Conservation (phyloP, 1,140 invertebrate species). For the Drusus annulatus region DNA sequence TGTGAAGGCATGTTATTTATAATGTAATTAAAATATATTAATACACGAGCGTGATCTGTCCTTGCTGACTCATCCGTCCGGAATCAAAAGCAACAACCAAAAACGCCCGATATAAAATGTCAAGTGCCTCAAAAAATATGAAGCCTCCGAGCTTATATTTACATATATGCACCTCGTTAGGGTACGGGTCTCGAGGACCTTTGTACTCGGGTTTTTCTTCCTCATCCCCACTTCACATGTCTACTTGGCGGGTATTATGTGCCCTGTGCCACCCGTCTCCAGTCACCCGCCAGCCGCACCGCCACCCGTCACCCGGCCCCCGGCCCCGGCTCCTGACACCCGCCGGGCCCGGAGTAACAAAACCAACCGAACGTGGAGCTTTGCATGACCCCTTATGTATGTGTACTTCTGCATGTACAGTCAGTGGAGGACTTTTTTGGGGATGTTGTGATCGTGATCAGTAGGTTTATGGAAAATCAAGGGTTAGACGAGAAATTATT, state of each 20-base stretch:
- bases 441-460: too few species aligned
- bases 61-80: too few species aligned
- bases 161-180: conserved; percentile 52
- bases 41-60: too few species aligned
- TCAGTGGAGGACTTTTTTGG: neutral
- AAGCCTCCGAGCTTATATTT: conserved; percentile 44
- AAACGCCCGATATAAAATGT: conserved; percentile 47
- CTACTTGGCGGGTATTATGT: conserved; percentile 13
- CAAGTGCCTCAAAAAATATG: conserved; percentile 50
- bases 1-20: too few species aligned
- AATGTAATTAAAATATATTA: too few species aligned
- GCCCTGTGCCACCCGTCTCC: too few species aligned
- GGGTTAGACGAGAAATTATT: too few species aligned
- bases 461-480: too few species aligned
- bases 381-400: conserved; percentile 31
- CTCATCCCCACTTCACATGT: conserved; percentile 44
- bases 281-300: too few species aligned
- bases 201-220: conserved; percentile 47
- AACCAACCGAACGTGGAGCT: conserved; percentile 14
- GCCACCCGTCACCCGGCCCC: too few species aligned
- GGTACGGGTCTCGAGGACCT: conserved; percentile 39
- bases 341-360: conserved; percentile 1
- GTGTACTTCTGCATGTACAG: neutral
- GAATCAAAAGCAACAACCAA: conserved; percentile 19
- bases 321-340: too few species aligned